Evolutionary conservation across 2,888 invertebrate species (phyloP).

Genomic region (Meloe dianella): DNA sequence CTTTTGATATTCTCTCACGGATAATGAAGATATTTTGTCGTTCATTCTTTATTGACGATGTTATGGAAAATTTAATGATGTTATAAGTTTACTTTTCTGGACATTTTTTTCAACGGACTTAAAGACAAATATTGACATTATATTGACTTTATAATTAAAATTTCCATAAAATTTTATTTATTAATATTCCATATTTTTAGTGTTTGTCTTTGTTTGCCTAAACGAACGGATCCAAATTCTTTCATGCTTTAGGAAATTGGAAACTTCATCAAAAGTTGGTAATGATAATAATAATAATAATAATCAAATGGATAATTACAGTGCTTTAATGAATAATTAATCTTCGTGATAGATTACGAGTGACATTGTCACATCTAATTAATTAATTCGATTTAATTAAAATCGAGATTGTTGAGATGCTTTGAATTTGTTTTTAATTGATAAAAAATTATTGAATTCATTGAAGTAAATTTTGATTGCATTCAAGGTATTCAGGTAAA

Average conservation of each 20-base stretch:
- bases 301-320: not conserved
- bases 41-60: not conserved
- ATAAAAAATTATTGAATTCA: not conserved
- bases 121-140: not conserved
- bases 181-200: not conserved
- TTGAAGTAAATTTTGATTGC: not conserved
- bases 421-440: too few species aligned
- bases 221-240: too few species aligned
- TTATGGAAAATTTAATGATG: not conserved
- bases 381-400: constrained; percentile 4
- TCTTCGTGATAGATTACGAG: not conserved
- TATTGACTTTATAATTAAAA: constrained; percentile 1
- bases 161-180: not conserved
- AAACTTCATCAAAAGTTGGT: not conserved
- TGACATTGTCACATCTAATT: not conserved
- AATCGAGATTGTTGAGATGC: not conserved
- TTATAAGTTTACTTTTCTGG: not conserved
- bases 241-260: not conserved
- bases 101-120: not conserved
- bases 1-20: not conserved
- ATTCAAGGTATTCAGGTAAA: not conserved
- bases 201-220: too few species aligned
- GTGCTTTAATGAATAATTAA: constrained; percentile 4
- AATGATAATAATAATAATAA: not conserved
- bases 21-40: not conserved